These are phyloP conservation scores for Botrylloides violaceus DNA, from an alignment of 23 tunicate species.

Conservation along the genomic window DNA sequence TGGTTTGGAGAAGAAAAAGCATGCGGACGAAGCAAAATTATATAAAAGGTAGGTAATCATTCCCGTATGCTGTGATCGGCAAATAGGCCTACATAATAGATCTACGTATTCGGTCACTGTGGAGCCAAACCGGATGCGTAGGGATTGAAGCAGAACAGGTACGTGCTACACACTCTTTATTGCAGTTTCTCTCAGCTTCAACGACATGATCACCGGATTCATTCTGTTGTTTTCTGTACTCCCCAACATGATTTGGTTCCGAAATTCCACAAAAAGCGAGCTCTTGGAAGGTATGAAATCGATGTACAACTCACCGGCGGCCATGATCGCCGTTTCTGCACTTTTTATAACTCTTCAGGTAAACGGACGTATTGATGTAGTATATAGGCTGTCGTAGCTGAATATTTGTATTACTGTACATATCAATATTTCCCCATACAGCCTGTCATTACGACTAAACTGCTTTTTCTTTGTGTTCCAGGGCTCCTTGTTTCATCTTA, in stretches of 20 bases:
- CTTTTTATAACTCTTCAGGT: constrained; percentile 9
- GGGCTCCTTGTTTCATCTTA: constrained; percentile 11
- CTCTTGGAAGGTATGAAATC: background rate
- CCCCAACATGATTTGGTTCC: constrained; percentile 18
- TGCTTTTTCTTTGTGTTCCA: background rate
- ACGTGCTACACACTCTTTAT: background rate
- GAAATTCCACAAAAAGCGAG: constrained; percentile 20
- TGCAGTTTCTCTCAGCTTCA: constrained; percentile 14
- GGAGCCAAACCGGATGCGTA: too few relatives aligned
- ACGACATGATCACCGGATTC: constrained; percentile 22
- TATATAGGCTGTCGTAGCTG: too few relatives aligned
- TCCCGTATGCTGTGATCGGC: too few relatives aligned
- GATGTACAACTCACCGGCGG: constrained; percentile 1
- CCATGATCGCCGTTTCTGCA: constrained; percentile 5
- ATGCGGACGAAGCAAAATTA: constrained; percentile 19
- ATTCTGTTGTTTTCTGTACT: constrained; percentile 10
- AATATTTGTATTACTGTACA: background rate
- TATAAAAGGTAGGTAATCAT: constrained; percentile 11
- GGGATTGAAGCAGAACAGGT: too few relatives aligned
- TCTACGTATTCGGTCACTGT: too few relatives aligned
- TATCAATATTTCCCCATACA: too few relatives aligned
- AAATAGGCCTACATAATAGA: too few relatives aligned
- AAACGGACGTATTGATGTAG: too few relatives aligned
- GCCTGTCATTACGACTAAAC: too few relatives aligned
- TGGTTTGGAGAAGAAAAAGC: constrained; percentile 2